Percentiles rank a stretch among this genome's conserved stretches.
These are phyloP conservation scores for Calosoma granatense DNA, from an alignment of 1,140 invertebrate species.

Conservation along the genomic window DNA sequence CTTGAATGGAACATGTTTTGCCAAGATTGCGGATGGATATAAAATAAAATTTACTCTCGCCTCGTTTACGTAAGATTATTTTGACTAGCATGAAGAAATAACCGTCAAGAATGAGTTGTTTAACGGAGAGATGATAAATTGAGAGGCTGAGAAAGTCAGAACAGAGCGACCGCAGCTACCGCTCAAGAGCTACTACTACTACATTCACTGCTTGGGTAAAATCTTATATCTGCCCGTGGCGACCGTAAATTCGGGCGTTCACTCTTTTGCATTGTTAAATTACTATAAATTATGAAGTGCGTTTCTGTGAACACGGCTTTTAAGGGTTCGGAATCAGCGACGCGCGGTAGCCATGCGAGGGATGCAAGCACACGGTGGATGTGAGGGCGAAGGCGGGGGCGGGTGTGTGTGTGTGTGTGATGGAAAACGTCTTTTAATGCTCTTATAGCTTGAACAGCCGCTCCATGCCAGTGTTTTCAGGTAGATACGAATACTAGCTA, in stretches of 20 bases:
- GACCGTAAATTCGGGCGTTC: background rate
- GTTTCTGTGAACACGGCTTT: constrained; percentile 21
- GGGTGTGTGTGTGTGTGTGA: no score
- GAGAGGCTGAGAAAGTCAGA: background rate
- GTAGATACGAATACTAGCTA: no score
- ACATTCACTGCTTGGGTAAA: background rate
- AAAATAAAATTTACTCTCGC: no score
- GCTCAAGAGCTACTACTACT: background rate
- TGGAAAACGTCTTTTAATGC: constrained; percentile 20
- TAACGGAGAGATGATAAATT: background rate
- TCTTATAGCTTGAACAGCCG: constrained; percentile 24
- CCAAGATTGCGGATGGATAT: no score
- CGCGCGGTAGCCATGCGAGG: background rate
- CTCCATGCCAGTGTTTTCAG: no score
- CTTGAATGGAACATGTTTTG: no score
- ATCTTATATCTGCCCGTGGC: background rate
- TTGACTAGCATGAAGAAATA: no score
- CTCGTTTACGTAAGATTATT: no score
- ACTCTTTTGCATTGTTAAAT: constrained; percentile 24
- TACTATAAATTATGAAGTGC: constrained; percentile 26
- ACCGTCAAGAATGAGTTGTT: no score
- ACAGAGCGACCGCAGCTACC: background rate
- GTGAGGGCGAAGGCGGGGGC: no score
- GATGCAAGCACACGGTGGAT: background rate
- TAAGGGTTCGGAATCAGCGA: constrained; percentile 21